phyloP scores from a whole-genome alignment of 2,797 vertebrate species.

The Acanthopagrus latus region DNA sequence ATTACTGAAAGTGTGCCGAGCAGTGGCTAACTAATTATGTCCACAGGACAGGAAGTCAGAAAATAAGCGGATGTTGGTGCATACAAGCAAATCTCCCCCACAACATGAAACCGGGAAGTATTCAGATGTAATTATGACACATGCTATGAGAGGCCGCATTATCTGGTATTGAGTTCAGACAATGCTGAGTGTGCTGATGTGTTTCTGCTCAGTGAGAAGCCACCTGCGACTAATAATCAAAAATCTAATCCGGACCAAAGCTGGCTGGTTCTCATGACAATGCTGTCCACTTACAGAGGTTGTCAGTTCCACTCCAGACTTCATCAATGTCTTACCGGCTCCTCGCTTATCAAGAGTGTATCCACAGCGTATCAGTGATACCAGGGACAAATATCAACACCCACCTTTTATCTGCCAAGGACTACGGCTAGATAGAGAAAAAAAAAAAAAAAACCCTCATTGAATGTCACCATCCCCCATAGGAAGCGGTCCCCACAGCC shows the following conservation, averaged over 20 bases:
- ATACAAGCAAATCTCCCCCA: slow-evolving; percentile 42
- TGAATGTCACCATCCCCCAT: slow-evolving; percentile 71
- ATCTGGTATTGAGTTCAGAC: slow-evolving; percentile 27
- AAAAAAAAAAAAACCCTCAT: slow-evolving; percentile 26
- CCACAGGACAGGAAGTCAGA: slow-evolving; percentile 42
- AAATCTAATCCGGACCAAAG: slow-evolving; percentile 60
- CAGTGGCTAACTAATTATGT: slow-evolving; percentile 66
- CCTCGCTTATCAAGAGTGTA: slow-evolving; percentile 64
- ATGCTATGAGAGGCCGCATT: slow-evolving; percentile 39
- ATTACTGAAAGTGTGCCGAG: slow-evolving; percentile 60
- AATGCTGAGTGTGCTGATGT: slow-evolving; percentile 42
- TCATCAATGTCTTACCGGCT: slow-evolving; percentile 66
- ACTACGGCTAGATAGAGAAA: slow-evolving; percentile 65
- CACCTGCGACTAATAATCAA: slow-evolving; percentile 65
- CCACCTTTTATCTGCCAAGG: slow-evolving; percentile 79
- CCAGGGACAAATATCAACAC: slow-evolving; percentile 75
- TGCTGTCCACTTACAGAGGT: slow-evolving; percentile 67
- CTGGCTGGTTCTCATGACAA: slow-evolving; percentile 53
- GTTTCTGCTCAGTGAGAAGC: slow-evolving; percentile 34
- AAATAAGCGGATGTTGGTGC: slow-evolving; percentile 51
- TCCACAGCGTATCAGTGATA: slow-evolving; percentile 59
- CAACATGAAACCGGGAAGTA: slow-evolving; percentile 38
- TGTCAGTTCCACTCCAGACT: slow-evolving; percentile 73
- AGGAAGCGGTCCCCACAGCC: slow-evolving; percentile 70
- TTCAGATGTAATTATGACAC: slow-evolving; percentile 64